Percentiles rank a stretch among this genome's conserved stretches.
These are phyloP conservation scores for Capitella teleta DNA, from an alignment of 1,140 invertebrate genomes.

Conservation along the genomic window DNA sequence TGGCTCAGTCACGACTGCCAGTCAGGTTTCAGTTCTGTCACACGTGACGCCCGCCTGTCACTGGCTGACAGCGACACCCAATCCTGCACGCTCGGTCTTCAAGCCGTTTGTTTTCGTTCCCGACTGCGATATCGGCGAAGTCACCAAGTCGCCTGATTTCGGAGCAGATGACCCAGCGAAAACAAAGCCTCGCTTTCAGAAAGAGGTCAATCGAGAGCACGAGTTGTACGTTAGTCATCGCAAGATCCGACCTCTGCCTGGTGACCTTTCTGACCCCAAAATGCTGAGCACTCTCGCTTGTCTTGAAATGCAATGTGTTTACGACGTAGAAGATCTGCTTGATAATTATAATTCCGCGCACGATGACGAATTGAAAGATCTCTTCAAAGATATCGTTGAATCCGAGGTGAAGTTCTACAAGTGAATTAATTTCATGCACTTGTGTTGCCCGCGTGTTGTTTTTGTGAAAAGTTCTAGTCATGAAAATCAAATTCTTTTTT, in stretches of 20 bases:
- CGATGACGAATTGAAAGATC: neutral
- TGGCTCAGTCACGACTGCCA: neutral
- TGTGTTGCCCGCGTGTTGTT: too few relatives aligned
- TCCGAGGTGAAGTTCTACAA: neutral
- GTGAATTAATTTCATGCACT: too few relatives aligned
- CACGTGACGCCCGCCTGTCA: conserved; percentile 40
- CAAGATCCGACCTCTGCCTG: conserved; percentile 2
- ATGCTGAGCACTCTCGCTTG: neutral
- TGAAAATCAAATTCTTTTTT: too few relatives aligned
- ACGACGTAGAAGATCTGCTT: neutral
- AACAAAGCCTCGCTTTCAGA: conserved; percentile 36
- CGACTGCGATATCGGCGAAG: conserved; percentile 47
- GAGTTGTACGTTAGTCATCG: conserved; percentile 3
- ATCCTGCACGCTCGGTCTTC: conserved; percentile 58
- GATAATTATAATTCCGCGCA: neutral
- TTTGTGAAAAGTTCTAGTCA: too few relatives aligned
- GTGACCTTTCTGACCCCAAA: neutral
- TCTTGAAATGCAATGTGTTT: neutral
- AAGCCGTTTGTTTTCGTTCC: conserved; percentile 66
- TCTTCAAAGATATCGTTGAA: conserved; percentile 2
- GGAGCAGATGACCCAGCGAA: conserved; percentile 34
- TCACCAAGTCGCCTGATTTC: conserved; percentile 12
- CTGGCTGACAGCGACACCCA: conserved; percentile 67
- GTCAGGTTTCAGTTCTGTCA: conserved; percentile 3
- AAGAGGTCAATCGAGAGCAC: conserved; percentile 9